These are phyloP conservation scores for Coenonympha glycerion DNA, from an alignment of 2,888 invertebrate species.

Conservation along the genomic window DNA sequence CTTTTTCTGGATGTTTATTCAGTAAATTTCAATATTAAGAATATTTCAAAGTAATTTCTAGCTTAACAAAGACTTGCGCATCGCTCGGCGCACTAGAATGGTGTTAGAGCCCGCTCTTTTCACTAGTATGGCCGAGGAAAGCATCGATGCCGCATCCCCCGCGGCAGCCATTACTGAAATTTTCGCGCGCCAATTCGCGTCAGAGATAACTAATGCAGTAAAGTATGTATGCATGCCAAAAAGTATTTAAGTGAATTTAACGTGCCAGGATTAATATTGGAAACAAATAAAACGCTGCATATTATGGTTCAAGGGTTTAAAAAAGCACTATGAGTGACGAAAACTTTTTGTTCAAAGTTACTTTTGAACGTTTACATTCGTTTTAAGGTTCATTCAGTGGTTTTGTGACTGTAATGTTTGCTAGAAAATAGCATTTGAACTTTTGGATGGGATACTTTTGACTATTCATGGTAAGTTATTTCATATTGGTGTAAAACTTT, in stretches of 20 bases:
- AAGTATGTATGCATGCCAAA: conserved; percentile 25
- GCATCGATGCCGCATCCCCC: conserved; percentile 46
- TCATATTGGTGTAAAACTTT: too few species aligned
- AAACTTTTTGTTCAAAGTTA: conserved; percentile 13
- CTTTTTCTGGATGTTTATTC: background rate
- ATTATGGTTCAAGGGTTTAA: conserved; percentile 18
- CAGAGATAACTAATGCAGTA: conserved; percentile 30
- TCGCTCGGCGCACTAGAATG: conserved; percentile 54
- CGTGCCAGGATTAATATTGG: background rate
- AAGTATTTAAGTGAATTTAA: conserved; percentile 23
- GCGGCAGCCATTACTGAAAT: conserved; percentile 35
- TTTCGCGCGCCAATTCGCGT: conserved; percentile 64
- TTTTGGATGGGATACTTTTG: background rate
- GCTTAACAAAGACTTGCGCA: conserved; percentile 46
- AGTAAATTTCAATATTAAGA: too few species aligned
- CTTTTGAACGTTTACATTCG: background rate
- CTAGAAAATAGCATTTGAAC: background rate
- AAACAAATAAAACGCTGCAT: too few species aligned
- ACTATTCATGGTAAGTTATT: background rate
- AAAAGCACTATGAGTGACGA: background rate
- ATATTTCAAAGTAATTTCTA: conserved; percentile 11
- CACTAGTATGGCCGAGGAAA: conserved; percentile 55
- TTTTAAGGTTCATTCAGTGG: background rate
- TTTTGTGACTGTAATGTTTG: background rate
- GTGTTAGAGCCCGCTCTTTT: conserved; percentile 38